These are phyloP conservation scores for Steinernema carpocapsae DNA, from an alignment of 2,888 invertebrate genomes.

Conservation along the genomic window DNA sequence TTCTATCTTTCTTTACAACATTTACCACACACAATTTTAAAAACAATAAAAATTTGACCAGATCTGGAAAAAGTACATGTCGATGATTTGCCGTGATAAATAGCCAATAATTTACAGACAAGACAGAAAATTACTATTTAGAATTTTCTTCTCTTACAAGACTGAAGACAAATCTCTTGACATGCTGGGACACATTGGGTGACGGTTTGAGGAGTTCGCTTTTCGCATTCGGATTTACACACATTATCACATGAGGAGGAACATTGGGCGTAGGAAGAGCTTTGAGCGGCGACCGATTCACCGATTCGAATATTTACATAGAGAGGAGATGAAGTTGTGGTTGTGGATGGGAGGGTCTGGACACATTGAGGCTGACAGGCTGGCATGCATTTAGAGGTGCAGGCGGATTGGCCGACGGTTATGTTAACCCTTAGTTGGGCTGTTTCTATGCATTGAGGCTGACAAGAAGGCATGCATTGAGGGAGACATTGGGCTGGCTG, in stretches of 20 bases:
- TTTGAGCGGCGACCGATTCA: background rate
- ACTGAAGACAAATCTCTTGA: conserved; percentile 21
- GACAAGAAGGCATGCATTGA: conserved; percentile 27
- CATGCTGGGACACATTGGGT: conserved; percentile 17
- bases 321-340: background rate
- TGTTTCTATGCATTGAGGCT: background rate
- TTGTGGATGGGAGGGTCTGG: background rate
- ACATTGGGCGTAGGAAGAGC: conserved; percentile 1
- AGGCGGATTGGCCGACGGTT: background rate
- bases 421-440: background rate
- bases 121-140: conserved; percentile 13
- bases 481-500: background rate
- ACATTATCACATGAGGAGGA: conserved; percentile 15
- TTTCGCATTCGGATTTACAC: conserved; percentile 28
- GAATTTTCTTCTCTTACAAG: conserved; percentile 27
- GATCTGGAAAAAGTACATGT: no score
- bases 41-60: no score
- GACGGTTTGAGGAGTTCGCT: conserved; percentile 29
- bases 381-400: conserved; percentile 16
- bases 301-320: conserved; percentile 16
- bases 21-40: no score
- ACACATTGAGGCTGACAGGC: conserved; percentile 23
- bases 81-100: background rate
- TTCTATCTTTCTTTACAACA: no score
- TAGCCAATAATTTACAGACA: background rate